Conservation (phyloP, 2,797 vertebrate species). For the Syngnathus acus region DNA sequence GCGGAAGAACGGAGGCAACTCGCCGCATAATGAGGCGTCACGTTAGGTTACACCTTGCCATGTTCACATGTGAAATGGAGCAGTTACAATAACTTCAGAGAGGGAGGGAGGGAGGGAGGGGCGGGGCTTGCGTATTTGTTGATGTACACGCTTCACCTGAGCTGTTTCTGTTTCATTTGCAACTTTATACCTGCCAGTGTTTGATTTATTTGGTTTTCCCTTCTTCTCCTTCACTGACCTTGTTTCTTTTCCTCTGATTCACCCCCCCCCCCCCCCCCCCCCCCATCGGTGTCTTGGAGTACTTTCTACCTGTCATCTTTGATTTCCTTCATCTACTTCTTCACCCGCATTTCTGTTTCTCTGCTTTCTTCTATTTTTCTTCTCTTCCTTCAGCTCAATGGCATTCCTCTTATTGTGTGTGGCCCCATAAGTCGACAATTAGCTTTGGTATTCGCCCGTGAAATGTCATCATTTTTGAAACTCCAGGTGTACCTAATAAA, state of each 20-base stretch:
- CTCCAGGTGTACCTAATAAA: neutral
- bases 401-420: conserved; percentile 17
- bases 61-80: conserved; percentile 42
- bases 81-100: conserved; percentile 11
- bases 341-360: conserved; percentile 34
- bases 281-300: conserved; percentile 10
- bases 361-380: conserved; percentile 13
- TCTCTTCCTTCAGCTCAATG: neutral
- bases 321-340: conserved; percentile 40
- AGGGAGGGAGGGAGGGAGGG: conserved; percentile 15
- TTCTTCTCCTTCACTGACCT: conserved; percentile 21
- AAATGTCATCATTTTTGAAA: neutral
- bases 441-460: too few species aligned
- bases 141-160: conserved; percentile 7
- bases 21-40: conserved; percentile 37
- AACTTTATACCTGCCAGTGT: conserved; percentile 17
- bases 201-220: conserved; percentile 7
- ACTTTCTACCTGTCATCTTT: conserved; percentile 47
- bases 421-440: neutral
- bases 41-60: conserved; percentile 36
- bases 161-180: conserved; percentile 15
- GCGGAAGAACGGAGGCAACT: conserved; percentile 23
- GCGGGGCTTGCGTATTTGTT: conserved; percentile 12
- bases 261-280: neutral
- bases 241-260: conserved; percentile 19